Base-by-base conservation (phyloP, 2,113 vertebrate genomes). In the Columbina picui region DNA sequence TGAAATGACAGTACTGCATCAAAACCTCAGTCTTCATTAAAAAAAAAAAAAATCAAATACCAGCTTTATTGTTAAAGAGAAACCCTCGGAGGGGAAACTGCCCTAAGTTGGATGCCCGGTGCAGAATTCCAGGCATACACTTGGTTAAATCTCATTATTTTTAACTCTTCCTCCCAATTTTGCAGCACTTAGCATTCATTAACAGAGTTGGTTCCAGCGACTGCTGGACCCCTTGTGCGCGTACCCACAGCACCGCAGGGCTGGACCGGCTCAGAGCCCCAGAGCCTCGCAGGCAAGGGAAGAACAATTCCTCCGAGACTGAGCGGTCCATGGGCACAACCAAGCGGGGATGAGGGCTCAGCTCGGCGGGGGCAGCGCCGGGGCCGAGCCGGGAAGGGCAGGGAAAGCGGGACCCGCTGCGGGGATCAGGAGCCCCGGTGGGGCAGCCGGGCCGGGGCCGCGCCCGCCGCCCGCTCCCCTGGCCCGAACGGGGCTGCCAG, bases 301-400 rank as follows among this genome's bases (percentile, higher is more conserved):
- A 38, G 57, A 18, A 2, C 27, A 2, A 19, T 39, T 52, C 30
- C 21, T n/a, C 65, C 5, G 12, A 26, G 13, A 2, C 60, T 7
- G 8, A 23, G 3, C 1, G 63, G 26, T 22, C 32, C 23, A 0
- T 0, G 7, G 43, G 12, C 36, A 9, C 2, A 20, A 19, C 10
- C 1, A 34, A 10, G 39, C 1, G 4, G 41, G 16, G 47, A 19
- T 13, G 1, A 6, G 27, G 32, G 4, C 30, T 60, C 21, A 3
- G 1, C n/a, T 38, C 27, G 11, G 52, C 32, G 3, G 41, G 25
- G 14, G 17, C 23, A n/a, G 20, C 68, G 36, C 36, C 15, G 6
- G 38, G 52, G 12, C 38, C 30, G 32, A 23, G 23, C 22, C 29
- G 64, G 34, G 43, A 3, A 43, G 32, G 17, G 43, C 17, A 43